Evolutionary conservation across 2,888 invertebrate genomes (phyloP), one percentile per base, ranked within the genome.

Genomic region (Mechanitis mazaeus): DNA sequence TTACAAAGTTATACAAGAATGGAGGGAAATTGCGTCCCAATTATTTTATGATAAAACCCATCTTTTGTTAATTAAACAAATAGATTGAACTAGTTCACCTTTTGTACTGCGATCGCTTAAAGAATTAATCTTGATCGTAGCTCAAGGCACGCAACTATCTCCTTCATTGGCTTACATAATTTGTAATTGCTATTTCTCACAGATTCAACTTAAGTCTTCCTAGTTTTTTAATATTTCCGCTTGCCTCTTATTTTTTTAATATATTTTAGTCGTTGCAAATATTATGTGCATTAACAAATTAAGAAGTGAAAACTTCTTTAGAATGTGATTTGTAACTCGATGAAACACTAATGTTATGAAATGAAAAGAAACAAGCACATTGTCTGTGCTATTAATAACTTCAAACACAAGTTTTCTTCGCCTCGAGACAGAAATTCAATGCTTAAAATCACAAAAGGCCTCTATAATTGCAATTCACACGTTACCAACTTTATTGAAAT

Each of bases 111-210:
- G 67, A 68, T 42, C 50, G 31, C 50, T 31, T 50, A 66, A 65
- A 68, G 64, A 55, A 59, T 68, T 64, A 67, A 72, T 70, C 67
- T 73, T 74, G 80, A 80, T 81, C 68, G 69, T 76, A 77, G 76
- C 70, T 77, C 78, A 78, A 80, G 79, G 78, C 76, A 71, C 71
- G 70, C 79, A 76, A 79, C 81, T 84, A 81, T 83, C 84, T 78
- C 78, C 78, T 74, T 80, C 75, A 80, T 78, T 78, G 76, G 68
- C 73, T 85, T 87, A 85, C 76, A 80, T 87, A 83, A 87, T 81
- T 74, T 74, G 76, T 84, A 86, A 86, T 85, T 82, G 78, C 79
- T 76, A 81, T 82, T 85, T 84, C 85, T 80, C 84, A 87, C 79
- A 81, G 76, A 73, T 78, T 77, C 77, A 79, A 79, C 77, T 78